Base-by-base conservation (phyloP, 1,140 invertebrate species). In the Calephelis virginiensis region DNA sequence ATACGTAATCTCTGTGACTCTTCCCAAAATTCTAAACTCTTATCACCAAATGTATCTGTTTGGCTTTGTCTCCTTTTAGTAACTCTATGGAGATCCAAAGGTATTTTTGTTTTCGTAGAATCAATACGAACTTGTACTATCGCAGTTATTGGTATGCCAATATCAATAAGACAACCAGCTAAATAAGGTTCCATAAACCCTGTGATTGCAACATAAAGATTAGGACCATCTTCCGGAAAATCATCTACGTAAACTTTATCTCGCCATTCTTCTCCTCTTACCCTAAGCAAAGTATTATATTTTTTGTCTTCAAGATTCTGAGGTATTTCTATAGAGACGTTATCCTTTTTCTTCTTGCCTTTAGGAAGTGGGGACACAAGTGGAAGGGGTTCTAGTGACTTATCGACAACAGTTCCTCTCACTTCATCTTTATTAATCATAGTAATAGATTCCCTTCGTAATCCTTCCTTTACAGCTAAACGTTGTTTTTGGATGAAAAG, bases 211-310 rank as follows among this genome's bases (percentile, higher is more conserved):
- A 94, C 74, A 67, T 93, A 93, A 2, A 93, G 69, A 72, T 93
- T 89, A 0, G 92, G 92, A 14, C 92, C 92, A 56, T 92, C 83
- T 13, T 74, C 66, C 0, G 93, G 92, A 69, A 83, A 92, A 64
- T 93, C 93, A 66, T 93, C 91, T 1, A 92, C 75, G 64, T 91
- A 92, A 11, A 89, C 76, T 71, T 86, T 88, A 70, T 93, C 91
- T 64, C 90, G 86, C 92, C 92, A 93, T 70, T 93, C 92, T 74
- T 93, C 92, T 9, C 89, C 91, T n/a, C 92, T 80, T 43, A 86
- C 88, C 46, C 89, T 79, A 47, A 93, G 77, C 48, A 72, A 73
- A 5, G 92, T 93, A 65, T 91, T 92, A 66, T 84, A 85, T 70
- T 92, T 92, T 67, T 89, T 88, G 28, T 80, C 81, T 68, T 84